phyloP scores from a whole-genome alignment of 2,888 invertebrate species.

The Fragum fragum region DNA sequence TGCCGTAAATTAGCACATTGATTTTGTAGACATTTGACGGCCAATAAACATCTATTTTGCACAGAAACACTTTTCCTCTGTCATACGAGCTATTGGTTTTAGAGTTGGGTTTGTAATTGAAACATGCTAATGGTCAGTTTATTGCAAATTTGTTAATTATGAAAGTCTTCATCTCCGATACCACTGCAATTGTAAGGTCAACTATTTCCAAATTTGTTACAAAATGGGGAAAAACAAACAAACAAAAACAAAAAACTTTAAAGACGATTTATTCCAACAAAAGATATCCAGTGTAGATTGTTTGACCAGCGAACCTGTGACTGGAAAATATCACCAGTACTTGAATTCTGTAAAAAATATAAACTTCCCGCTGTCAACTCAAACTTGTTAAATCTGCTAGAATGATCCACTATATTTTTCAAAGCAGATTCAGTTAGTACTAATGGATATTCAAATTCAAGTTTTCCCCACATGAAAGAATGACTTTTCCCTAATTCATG shows the following conservation, averaged over 20 bases:
- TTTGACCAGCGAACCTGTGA: neutral
- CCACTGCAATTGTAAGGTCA: neutral
- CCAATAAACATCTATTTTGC: too few relatives aligned
- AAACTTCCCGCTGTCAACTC: constrained; percentile 10
- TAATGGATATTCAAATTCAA: constrained; percentile 39
- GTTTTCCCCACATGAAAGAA: constrained; percentile 30
- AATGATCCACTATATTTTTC: constrained; percentile 28
- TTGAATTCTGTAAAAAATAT: neutral
- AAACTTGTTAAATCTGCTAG: constrained; percentile 33
- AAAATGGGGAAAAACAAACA: too few relatives aligned
- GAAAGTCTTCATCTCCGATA: constrained; percentile 37
- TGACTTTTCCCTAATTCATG: constrained; percentile 16
- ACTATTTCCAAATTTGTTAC: constrained; percentile 37
- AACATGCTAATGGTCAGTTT: constrained; percentile 36
- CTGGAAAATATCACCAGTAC: neutral
- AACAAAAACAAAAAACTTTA: constrained; percentile 38
- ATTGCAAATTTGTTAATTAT: constrained; percentile 2
- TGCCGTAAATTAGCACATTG: too few relatives aligned
- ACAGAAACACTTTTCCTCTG: constrained; percentile 16
- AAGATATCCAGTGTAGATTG: constrained; percentile 25
- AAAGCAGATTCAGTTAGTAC: constrained; percentile 1
- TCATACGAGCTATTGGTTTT: constrained; percentile 25
- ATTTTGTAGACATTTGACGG: too few relatives aligned
- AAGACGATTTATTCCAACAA: constrained; percentile 31
- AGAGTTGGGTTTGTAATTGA: constrained; percentile 37